Evolutionary conservation across 2,888 invertebrate species (phyloP).

Genomic region (Corbicula japonica): DNA sequence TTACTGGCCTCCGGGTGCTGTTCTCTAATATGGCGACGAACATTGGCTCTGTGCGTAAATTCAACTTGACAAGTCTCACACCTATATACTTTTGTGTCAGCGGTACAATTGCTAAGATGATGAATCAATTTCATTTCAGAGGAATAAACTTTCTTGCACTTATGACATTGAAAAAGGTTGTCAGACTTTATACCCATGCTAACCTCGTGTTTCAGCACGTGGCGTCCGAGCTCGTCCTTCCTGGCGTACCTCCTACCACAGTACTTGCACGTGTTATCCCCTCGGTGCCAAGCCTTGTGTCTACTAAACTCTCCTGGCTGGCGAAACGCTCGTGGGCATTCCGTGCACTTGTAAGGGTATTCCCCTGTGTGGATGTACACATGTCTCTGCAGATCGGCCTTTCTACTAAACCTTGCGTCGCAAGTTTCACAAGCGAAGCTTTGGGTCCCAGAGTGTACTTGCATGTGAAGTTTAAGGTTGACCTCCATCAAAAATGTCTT

Average conservation of each 20-base stretch:
- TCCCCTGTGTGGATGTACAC: conserved; percentile 31
- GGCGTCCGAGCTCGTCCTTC: conserved; percentile 21
- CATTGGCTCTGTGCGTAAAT: not conserved
- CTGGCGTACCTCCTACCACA: conserved; percentile 26
- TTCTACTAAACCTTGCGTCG: conserved; percentile 34
- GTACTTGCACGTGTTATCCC: conserved; percentile 29
- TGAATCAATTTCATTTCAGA: not conserved
- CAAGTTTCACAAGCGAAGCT: conserved; percentile 28
- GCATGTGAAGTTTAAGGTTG: conserved; percentile 29
- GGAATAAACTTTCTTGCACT: conserved; percentile 2
- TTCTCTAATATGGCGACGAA: not conserved
- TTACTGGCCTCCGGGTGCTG: not conserved
- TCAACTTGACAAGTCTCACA: not conserved
- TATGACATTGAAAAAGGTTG: conserved; percentile 5
- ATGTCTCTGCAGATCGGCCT: conserved; percentile 27
- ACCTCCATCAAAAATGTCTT: not conserved
- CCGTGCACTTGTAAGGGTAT: conserved; percentile 30
- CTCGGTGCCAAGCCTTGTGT: conserved; percentile 26
- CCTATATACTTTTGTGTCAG: not conserved
- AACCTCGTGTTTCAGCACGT: conserved; percentile 20
- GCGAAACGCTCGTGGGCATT: conserved; percentile 23
- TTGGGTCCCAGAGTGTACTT: conserved; percentile 32
- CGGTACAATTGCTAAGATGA: not conserved
- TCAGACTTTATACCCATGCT: not conserved
- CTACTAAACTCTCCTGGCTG: conserved; percentile 24